Percentiles rank a stretch among this genome's conserved stretches.
These are phyloP conservation scores for Entelurus aequoreus DNA, from an alignment of 2,113 vertebrate species.

Conservation along the genomic window DNA sequence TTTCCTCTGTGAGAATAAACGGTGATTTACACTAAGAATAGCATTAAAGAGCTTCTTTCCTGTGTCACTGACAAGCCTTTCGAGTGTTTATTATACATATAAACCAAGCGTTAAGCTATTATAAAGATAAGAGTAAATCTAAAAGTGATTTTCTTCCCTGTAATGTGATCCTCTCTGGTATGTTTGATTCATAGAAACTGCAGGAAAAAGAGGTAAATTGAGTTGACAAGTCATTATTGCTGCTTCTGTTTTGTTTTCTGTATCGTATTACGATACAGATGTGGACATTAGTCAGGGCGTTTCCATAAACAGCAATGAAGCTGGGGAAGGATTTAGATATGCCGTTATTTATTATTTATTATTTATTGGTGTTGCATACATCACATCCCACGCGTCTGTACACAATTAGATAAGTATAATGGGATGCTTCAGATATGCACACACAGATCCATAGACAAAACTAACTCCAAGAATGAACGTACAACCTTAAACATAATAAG, in stretches of 20 bases:
- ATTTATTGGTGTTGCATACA: no score
- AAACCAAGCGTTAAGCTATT: conserved; percentile 51
- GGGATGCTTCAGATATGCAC: conserved; percentile 20
- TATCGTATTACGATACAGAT: conserved; percentile 49
- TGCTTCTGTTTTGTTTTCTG: conserved; percentile 58
- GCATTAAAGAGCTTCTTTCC: conserved; percentile 50
- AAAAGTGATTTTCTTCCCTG: conserved; percentile 50
- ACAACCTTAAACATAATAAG: neutral
- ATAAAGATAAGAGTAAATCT: conserved; percentile 50
- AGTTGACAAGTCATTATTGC: conserved; percentile 58
- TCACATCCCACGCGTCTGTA: conserved; percentile 14
- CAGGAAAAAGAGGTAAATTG: conserved; percentile 53
- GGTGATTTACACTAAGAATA: conserved; percentile 53
- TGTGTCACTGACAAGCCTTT: conserved; percentile 39
- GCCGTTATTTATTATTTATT: conserved; percentile 47
- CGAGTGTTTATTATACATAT: conserved; percentile 54
- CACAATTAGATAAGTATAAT: conserved; percentile 30
- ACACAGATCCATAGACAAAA: neutral
- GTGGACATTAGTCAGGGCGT: conserved; percentile 57
- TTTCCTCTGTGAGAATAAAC: conserved; percentile 39
- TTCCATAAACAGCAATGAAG: conserved; percentile 62
- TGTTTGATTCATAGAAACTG: conserved; percentile 54
- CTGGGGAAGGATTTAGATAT: conserved; percentile 57
- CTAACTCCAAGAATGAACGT: no score
- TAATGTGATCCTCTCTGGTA: conserved; percentile 38